Evolutionary conservation across 2,888 invertebrate genomes (phyloP).

Genomic region (Harpagoxenus sublaevis): DNA sequence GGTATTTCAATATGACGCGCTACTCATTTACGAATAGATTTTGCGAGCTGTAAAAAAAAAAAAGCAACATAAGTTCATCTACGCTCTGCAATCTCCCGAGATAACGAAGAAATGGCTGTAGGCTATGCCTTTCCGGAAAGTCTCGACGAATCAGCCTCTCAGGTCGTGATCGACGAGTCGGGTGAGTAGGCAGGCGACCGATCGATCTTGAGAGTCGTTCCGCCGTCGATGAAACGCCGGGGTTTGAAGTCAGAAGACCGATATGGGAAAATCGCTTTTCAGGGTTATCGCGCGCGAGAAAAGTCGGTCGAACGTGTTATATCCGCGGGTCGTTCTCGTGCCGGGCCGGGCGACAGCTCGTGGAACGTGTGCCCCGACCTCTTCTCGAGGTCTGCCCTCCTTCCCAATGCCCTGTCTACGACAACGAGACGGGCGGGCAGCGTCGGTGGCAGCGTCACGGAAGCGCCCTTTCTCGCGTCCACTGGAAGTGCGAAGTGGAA

Average conservation of each 20-base stretch:
- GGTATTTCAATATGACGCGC: neutral
- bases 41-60: slow-evolving; percentile 15
- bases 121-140: slow-evolving; percentile 62
- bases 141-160: slow-evolving; percentile 57
- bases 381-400: slow-evolving; percentile 15
- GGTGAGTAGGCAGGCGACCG: slow-evolving; percentile 35
- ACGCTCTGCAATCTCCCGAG: slow-evolving; percentile 34
- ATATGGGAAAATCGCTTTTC: slow-evolving; percentile 66
- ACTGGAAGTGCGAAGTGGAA: slow-evolving; percentile 79
- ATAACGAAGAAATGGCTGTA: slow-evolving; percentile 50
- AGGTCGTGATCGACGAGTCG: slow-evolving; percentile 65
- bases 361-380: slow-evolving; percentile 29
- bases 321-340: slow-evolving; percentile 56
- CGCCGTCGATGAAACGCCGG: slow-evolving; percentile 35
- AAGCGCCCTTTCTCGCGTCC: slow-evolving; percentile 68
- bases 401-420: neutral
- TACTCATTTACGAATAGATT: neutral
- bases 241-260: slow-evolving; percentile 57
- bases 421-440: slow-evolving; percentile 46
- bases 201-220: slow-evolving; percentile 51
- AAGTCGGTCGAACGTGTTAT: slow-evolving; percentile 64
- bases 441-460: slow-evolving; percentile 66
- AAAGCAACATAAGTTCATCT: slow-evolving; percentile 24
- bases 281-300: slow-evolving; percentile 66
- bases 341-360: slow-evolving; percentile 10